Base-by-base conservation (phyloP, 2,797 vertebrate species). In the Astyanax mexicanus region DNA sequence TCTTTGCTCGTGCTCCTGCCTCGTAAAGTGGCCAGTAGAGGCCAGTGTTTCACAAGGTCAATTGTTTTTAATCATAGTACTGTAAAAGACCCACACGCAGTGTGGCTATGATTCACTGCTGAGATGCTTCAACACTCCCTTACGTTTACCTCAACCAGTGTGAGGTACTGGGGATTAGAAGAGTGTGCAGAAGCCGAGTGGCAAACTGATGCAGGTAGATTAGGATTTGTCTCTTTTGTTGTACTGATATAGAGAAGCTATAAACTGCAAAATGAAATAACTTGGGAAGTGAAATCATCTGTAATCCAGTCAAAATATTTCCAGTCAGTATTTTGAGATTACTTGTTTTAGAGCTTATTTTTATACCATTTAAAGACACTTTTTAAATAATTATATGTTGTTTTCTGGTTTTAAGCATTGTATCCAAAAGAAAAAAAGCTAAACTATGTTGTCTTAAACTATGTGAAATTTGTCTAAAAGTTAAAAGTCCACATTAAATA, bases 31-130 rank as follows among this genome's bases (percentile, higher is more conserved):
- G 74, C 72, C 75, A 80, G 29, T 68, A 68, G 68, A 47, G 61
- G 78, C 55, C 49, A 54, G 55, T 9, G 27, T 49, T 65, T 60
- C 44, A 23, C 21, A 25, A 57, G n/a, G 55, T 79, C 74, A 52
- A 57, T 37, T 75, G 64, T 67, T 69, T 51, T 2, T 69, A 72
- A 64, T 67, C 21, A 1, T 64, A 17, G 74, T 77, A 72, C 74
- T 77, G 78, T 74, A 73, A 71, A 77, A n/a, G 58, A 25, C 19
- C 19, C 45, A 67, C 42, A 49, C 12, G 32, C 32, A 71, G 27
- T 17, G 35, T 42, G 23, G 37, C 17, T 58, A 17, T 4, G 44
- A 38, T 25, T 68, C 49, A 25, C 58, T 40, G 37, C 58, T 45
- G 21, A 74, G 57, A 62, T n/a, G 38, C 60, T 42, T 62, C 11